A percentile compares a stretch with the other conserved stretches of the same genome.
phyloP scores from a whole-genome alignment of 2,797 vertebrate species.

The Tympanoctomys barrerae region DNA sequence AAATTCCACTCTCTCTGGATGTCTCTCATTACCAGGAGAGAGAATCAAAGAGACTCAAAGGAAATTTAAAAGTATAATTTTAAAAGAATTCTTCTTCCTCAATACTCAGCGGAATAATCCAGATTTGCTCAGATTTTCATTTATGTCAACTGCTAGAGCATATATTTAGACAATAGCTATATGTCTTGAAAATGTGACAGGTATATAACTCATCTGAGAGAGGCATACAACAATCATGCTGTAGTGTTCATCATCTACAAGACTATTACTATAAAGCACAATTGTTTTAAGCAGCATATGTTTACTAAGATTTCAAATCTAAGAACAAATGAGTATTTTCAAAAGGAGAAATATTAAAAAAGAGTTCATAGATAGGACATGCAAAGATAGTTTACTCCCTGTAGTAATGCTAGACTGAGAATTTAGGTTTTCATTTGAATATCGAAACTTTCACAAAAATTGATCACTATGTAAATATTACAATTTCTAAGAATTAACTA shows the following conservation, averaged over 20 bases:
- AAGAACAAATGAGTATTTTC: background rate
- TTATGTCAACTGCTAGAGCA: background rate
- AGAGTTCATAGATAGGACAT: background rate
- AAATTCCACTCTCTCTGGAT: constrained; percentile 8
- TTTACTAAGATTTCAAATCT: constrained; percentile 26
- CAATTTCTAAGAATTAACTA: constrained; percentile 26
- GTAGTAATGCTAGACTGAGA: background rate
- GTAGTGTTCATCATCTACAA: background rate
- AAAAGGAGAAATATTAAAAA: constrained; percentile 10
- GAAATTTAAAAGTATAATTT: constrained; percentile 55
- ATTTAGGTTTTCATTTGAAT: constrained; percentile 13
- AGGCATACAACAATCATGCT: background rate
- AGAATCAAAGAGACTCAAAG: constrained; percentile 12
- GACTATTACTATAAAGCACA: background rate
- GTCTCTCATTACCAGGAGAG: constrained; percentile 42
- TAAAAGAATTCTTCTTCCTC: background rate
- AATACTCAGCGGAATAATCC: background rate
- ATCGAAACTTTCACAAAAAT: constrained; percentile 10
- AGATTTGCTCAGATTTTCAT: constrained; percentile 3
- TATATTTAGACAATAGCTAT: background rate
- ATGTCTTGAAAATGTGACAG: background rate
- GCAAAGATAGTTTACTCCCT: background rate
- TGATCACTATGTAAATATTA: background rate
- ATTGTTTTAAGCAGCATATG: background rate
- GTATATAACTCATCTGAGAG: background rate